Conservation (phyloP, 2,113 vertebrate genomes). For the Oceanites oceanicus region DNA sequence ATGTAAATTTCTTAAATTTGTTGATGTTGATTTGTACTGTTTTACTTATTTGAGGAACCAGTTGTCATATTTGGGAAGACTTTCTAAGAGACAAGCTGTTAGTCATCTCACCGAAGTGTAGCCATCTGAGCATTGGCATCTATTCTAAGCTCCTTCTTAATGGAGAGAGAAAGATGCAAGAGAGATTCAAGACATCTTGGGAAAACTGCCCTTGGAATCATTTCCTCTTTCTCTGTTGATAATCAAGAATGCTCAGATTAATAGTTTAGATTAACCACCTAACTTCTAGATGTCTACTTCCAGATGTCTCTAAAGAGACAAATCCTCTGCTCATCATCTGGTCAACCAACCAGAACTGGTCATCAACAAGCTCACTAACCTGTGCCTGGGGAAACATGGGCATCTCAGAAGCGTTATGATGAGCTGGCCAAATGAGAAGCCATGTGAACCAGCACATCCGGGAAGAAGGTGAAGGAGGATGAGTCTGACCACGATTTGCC, state of each 20-base stretch:
- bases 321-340: too few relatives aligned
- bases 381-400: neutral
- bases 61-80: neutral
- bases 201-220: neutral
- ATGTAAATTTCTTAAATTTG: too few relatives aligned
- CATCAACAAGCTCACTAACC: neutral
- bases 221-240: neutral
- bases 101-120: neutral
- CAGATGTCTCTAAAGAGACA: neutral
- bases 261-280: neutral
- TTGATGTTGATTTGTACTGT: neutral
- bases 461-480: neutral
- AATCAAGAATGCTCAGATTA: neutral
- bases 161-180: neutral
- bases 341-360: neutral
- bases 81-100: neutral
- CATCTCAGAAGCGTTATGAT: neutral
- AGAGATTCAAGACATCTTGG: neutral
- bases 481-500: neutral
- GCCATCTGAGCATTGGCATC: neutral
- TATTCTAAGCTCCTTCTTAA: neutral
- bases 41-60: neutral
- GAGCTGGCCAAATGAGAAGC: neutral
- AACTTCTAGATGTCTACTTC: neutral
- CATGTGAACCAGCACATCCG: neutral